Percentiles rank a stretch among this genome's conserved stretches.
These are phyloP conservation scores for Stichodactyla helianthus DNA, from an alignment of 64 coral and sea anemone genomes.

Conservation along the genomic window DNA sequence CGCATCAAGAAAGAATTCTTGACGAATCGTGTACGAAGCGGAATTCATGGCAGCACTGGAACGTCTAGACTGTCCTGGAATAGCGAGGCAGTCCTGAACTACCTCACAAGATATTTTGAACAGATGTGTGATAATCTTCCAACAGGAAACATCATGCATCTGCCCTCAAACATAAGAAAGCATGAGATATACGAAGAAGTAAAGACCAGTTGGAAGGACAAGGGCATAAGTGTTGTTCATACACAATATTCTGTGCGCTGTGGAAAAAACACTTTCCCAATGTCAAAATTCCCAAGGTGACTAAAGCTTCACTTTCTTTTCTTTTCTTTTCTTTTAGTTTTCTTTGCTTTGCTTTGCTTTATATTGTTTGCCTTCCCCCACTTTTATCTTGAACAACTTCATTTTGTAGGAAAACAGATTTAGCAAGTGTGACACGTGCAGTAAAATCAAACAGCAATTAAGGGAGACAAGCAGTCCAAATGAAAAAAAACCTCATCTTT, in stretches of 20 bases:
- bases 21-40: neutral
- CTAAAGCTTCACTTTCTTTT: too few relatives aligned
- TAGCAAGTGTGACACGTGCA: conserved; percentile 26
- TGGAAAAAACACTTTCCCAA: neutral
- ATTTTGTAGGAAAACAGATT: conserved; percentile 15
- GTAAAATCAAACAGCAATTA: neutral
- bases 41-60: neutral
- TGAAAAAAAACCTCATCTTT: neutral
- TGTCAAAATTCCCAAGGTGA: conserved; percentile 1
- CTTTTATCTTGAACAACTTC: neutral
- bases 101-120: neutral
- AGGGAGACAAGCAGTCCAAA: neutral
- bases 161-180: conserved; percentile 4
- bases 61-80: neutral
- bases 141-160: neutral
- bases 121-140: neutral
- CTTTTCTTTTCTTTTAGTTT: too few relatives aligned
- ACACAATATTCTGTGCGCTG: neutral
- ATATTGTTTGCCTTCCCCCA: neutral
- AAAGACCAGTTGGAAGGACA: neutral
- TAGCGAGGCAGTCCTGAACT: neutral
- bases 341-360: too few relatives aligned
- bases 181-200: neutral
- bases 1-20: neutral
- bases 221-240: neutral